Evolutionary conservation across 2,888 invertebrate species (phyloP), one percentile per base, ranked within the genome.

Genomic region (Mythimna vitellina): DNA sequence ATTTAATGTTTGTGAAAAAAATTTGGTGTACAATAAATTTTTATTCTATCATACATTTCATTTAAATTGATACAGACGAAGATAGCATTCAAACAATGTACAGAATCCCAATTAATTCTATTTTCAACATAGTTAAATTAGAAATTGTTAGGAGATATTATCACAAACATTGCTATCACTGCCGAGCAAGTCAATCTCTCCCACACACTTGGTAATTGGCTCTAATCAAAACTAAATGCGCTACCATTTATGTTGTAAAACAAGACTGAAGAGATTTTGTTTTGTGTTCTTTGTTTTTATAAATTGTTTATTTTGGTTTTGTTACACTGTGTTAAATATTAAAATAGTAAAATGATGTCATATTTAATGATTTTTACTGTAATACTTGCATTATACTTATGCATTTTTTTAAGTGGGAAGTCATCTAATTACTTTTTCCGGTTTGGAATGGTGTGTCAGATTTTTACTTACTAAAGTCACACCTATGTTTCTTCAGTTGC

Each of bases 151-250:
- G 1, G 4, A 66, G 60, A 73, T 68, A 78, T 9, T 35, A 70
- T 65, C 20, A 49, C 46, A 32, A 58, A 70, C 71, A 72, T 58
- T 3, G 0, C 65, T 84, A 84, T 72, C 61, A 54, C 46, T 65
- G 49, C 54, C 0, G 0, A 60, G 58, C 83, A 42, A 79, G 22
- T 61, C 73, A 81, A 79, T 85, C 76, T 66, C 71, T 70, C 70
- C 65, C 67, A 73, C 82, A 76, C 65, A 65, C 60, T 57, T 17
- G 71, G 71, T 88, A 89, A 88, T 89, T 87, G 85, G 38, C 22
- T 70, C 71, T 77, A 81, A 84, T 75, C 71, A 78, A 68, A 83
- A 81, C 62, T 72, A 74, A 82, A 77, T 73, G 71, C 53, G 7
- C 14, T 25, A 58, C 60, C 64, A 70, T 70, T 81, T 68, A 72